Evolutionary conservation across 2,888 invertebrate species (phyloP).

Genomic region (Oxystoma pomonae): DNA sequence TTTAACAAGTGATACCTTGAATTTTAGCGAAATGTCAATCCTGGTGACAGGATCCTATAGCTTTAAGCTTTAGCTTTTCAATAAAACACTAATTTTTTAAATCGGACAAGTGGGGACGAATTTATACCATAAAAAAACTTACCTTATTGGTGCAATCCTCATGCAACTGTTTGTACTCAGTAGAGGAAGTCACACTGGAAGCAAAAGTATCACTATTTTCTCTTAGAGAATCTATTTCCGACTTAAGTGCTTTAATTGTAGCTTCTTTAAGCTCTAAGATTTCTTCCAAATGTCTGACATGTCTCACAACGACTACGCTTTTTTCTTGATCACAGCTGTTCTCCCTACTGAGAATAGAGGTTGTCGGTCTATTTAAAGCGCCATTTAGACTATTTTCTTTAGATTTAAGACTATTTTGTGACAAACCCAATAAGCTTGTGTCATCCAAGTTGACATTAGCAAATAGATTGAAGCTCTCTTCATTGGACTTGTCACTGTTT

Average conservation of each 20-base stretch:
- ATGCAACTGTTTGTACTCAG: slow-evolving; percentile 68
- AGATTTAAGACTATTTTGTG: background rate
- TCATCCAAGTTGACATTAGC: slow-evolving; percentile 44
- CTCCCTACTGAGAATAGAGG: too few species aligned
- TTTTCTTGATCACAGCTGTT: slow-evolving; percentile 15
- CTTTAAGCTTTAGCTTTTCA: too few species aligned
- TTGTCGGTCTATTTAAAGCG: slow-evolving; percentile 20
- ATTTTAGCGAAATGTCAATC: too few species aligned
- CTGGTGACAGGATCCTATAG: too few species aligned
- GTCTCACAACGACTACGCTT: slow-evolving; percentile 28
- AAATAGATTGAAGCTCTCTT: slow-evolving; percentile 44
- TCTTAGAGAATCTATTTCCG: slow-evolving; percentile 50
- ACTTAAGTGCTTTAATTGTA: slow-evolving; percentile 48
- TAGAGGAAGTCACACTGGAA: slow-evolving; percentile 57
- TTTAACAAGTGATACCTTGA: too few species aligned
- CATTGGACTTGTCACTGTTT: slow-evolving; percentile 31
- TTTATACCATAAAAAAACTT: slow-evolving; percentile 31
- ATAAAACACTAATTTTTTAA: too few species aligned
- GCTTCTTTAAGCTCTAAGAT: slow-evolving; percentile 48
- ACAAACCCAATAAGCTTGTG: slow-evolving; percentile 38
- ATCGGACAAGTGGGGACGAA: too few species aligned
- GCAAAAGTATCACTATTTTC: slow-evolving; percentile 52
- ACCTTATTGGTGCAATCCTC: slow-evolving; percentile 69
- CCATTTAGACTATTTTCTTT: slow-evolving; percentile 15
- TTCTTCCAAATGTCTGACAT: slow-evolving; percentile 48